Percentiles rank a stretch among this genome's conserved stretches.
Evolutionary conservation across 2,888 invertebrate species (phyloP).

Genomic region (Deilephila porcellus): DNA sequence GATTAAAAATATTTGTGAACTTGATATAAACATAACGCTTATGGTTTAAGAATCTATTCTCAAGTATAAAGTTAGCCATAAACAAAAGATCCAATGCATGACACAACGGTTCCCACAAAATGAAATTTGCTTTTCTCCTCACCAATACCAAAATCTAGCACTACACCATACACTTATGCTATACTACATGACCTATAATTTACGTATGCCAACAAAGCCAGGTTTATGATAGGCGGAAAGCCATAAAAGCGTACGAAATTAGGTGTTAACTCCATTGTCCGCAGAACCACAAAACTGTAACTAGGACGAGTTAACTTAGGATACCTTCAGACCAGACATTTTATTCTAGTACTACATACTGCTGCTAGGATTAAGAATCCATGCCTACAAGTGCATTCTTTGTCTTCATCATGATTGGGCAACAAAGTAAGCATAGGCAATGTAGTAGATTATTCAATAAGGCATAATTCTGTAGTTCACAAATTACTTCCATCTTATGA

Average conservation of each 20-base stretch:
- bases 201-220: slow-evolving; percentile 1
- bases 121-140: not conserved
- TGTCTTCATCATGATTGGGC: too few species aligned
- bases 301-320: not conserved
- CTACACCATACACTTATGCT: not conserved
- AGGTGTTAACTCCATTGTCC: slow-evolving; percentile 4
- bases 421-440: too few species aligned
- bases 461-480: too few species aligned
- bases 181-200: slow-evolving; percentile 8
- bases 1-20: too few species aligned
- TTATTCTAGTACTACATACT: not conserved
- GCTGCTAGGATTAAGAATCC: too few species aligned
- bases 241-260: slow-evolving; percentile 8
- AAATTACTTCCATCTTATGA: too few species aligned
- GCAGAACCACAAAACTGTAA: not conserved
- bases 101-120: not conserved
- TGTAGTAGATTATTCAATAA: too few species aligned
- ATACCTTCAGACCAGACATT: not conserved
- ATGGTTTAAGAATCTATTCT: too few species aligned
- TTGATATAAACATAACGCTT: too few species aligned
- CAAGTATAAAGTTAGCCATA: too few species aligned
- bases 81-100: not conserved
- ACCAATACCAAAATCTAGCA: not conserved
- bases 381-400: too few species aligned
- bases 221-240: not conserved